Evolutionary conservation across 2,797 vertebrate species (phyloP), one percentile per base, ranked within the genome.

Genomic region (Enoplosus armatus): DNA sequence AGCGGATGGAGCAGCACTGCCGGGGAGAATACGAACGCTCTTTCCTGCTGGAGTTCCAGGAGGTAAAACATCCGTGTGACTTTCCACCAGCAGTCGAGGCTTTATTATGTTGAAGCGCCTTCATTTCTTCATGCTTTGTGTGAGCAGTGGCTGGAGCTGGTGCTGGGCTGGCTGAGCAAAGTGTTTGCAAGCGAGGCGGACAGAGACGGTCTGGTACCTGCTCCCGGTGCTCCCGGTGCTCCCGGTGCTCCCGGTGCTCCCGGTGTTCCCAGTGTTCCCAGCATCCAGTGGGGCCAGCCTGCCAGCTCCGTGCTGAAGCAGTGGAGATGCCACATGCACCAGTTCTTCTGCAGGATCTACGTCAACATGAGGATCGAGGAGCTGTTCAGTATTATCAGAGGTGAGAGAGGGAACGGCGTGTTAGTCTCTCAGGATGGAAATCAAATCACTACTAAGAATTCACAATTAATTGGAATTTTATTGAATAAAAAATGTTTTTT

Each of bases 281-380:
- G 33, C 1, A 0, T 14, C 9, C 83, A 60, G 2, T 31, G 33
- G 1, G 64, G 39, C 41, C 89, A 67, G 24, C 11, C 87, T 0
- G 85, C 85, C 37, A 90, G 93, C 77, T 88, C 91, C 54, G 92
- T 96, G 4, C 83, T 99, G 86, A 97, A 96, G 75, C 97, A 97
- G 62, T 99, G 98, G 98, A 94, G 97, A 5, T 97, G 97, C 85
- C 98, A 99, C 0, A 97, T 98, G 90, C 98, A 99, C 71, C 95
- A 97, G 90, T 99, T 99, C 89, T 98, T 99, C 93, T 99, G 98
- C 91, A 96, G 96, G 74, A 96, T 97, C 86, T 99, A 98, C 0
- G 98, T 98, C 69, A 96, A 96, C 93, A 97, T 99, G 96, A 95
- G 98, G 92, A 99, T 99, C 0, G 97, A 98, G 24, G 98, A 99